phyloP scores from a whole-genome alignment of 2,888 invertebrate genomes.

The Antitype chi region DNA sequence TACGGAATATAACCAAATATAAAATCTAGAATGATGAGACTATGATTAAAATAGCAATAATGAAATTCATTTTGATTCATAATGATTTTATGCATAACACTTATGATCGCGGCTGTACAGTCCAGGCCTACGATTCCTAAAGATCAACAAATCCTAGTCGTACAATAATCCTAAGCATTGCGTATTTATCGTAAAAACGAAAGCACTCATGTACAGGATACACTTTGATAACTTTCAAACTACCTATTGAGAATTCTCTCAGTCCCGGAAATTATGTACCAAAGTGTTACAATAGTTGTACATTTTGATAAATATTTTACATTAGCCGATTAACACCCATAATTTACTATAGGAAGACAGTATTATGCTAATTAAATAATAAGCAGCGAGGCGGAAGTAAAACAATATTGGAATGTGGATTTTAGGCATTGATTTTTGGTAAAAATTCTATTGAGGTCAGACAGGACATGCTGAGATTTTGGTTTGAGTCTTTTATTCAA shows the following conservation, averaged over 20 bases:
- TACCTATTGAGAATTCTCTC: conserved; percentile 43
- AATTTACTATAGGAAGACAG: conserved; percentile 84
- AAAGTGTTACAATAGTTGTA: conserved; percentile 55
- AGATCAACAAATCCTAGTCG: conserved; percentile 59
- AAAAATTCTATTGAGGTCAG: conserved; percentile 71
- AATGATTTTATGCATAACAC: conserved; percentile 51
- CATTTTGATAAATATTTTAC: conserved; percentile 63
- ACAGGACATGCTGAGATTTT: conserved; percentile 72
- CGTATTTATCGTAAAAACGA: conserved; percentile 62
- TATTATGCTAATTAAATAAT: conserved; percentile 70
- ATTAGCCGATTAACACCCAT: conserved; percentile 69
- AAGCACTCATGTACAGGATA: conserved; percentile 50
- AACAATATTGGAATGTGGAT: conserved; percentile 76
- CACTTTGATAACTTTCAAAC: conserved; percentile 49
- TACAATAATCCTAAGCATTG: conserved; percentile 59
- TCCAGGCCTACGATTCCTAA: conserved; percentile 44
- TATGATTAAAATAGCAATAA: conserved; percentile 26
- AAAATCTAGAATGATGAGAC: conserved; percentile 39
- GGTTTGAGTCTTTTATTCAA: conserved; percentile 70
- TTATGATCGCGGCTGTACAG: conserved; percentile 52
- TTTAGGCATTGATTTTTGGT: conserved; percentile 78
- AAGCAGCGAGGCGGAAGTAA: conserved; percentile 69
- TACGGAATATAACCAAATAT: conserved; percentile 38
- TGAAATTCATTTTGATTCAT: conserved; percentile 41
- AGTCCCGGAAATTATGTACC: conserved; percentile 41